Base-by-base conservation (phyloP, 2,888 invertebrate genomes). In the Parapristionchus giblindavisi region DNA sequence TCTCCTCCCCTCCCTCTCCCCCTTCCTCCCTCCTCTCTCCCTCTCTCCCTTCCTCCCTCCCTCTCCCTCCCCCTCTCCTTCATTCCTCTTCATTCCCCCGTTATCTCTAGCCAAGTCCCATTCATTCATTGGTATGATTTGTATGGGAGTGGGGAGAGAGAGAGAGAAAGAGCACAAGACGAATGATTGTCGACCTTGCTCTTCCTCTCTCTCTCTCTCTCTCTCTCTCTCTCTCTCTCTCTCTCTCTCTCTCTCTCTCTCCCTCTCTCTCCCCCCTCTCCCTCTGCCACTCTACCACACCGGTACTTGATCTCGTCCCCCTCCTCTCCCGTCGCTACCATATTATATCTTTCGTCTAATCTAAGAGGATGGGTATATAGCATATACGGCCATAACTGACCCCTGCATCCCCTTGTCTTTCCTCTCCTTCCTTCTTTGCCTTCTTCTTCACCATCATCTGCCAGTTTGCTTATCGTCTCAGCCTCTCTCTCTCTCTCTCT, bases 141-240 rank as follows among this genome's bases (percentile, higher is more conserved):
- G 43, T 17, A 43, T 14, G 43, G 17, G 43, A 43, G 43, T 14
- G 43, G 8, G 43, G 17, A 17, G 8, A 17, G 17, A 43, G 43
- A 43, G 43, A 43, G 43, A 43, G 8, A 17, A 43, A 43, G 17
- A 17, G 43, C 17, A 17, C 43, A 17, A 43, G 17, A 43, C 43
- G 8, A 17, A 14, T 17, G 11, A 8, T 43, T 43, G 43, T 43
- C 17, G 17, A 17, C 29, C 21, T 36, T 14, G 3, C 38, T 38
- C 61, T 61, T 40, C 27, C 38, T 27, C 38, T 38, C 38, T 61
- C 36, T 51, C 29, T 43, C 66, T 66, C 66, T 66, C 63, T 48
- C 65, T 24, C n/a, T 4, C 24, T 24, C 40, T 14, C n/a, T 21
- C 32, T 32, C 36, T 11, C 38, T 63, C 14, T 63, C 63, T 32